Evolutionary conservation across 2,888 invertebrate genomes (phyloP).

Genomic region (Protophormia terraenovae): DNA sequence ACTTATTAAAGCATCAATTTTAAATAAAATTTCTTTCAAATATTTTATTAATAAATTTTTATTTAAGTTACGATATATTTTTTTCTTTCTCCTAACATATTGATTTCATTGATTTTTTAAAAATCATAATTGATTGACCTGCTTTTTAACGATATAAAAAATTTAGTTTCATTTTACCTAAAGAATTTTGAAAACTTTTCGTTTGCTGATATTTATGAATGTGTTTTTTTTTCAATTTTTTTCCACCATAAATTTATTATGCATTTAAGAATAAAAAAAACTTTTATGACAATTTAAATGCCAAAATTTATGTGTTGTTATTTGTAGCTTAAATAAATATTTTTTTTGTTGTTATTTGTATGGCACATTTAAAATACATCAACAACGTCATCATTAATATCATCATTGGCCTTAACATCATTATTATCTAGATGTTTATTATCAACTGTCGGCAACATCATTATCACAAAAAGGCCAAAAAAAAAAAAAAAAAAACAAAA

Average conservation of each 20-base stretch:
- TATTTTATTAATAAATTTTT: background rate
- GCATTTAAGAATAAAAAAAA: too few relatives aligned
- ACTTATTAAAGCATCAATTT: too few relatives aligned
- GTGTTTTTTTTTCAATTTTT: background rate
- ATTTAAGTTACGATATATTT: background rate
- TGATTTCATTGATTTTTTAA: background rate
- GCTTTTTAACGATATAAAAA: background rate
- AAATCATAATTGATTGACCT: background rate
- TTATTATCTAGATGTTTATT: background rate
- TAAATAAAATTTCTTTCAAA: background rate
- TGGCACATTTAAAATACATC: background rate
- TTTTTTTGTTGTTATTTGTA: background rate
- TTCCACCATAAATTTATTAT: background rate
- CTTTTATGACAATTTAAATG: slow-evolving; percentile 36
- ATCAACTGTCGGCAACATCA: background rate
- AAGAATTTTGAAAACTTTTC: background rate
- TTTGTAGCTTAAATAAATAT: slow-evolving; percentile 2
- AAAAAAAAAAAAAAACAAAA: background rate
- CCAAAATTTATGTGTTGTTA: slow-evolving; percentile 16
- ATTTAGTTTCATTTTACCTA: background rate
- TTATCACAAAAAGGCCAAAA: background rate
- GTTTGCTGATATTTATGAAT: background rate
- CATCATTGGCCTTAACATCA: background rate
- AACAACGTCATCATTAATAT: background rate
- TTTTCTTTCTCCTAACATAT: background rate